Percentiles rank a stretch among this genome's conserved stretches.
Conservation (phyloP, 2,113 vertebrate species). For the Triplophysa rosa region DNA sequence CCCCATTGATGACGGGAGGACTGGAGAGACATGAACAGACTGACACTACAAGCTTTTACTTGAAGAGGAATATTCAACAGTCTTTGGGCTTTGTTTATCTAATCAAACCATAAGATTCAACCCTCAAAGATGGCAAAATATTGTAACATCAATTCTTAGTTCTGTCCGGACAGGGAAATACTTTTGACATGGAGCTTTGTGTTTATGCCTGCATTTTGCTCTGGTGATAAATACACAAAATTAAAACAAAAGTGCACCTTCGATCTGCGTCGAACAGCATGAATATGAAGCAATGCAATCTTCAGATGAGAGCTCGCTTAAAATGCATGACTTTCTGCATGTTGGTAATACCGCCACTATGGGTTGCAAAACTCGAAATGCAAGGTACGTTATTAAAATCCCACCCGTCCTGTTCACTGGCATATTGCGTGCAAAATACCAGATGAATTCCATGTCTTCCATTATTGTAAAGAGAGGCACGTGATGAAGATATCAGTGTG, state of each 20-base stretch:
- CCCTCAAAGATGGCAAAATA: constrained; percentile 4
- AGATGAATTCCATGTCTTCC: constrained; percentile 2
- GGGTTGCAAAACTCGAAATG: not conserved
- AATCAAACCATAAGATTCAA: not conserved
- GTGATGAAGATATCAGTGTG: constrained; percentile 30
- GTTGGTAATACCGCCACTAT: not conserved
- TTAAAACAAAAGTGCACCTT: constrained; percentile 23
- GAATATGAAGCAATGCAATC: constrained; percentile 14
- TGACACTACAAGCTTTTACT: constrained; percentile 49
- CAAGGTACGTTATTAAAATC: not conserved
- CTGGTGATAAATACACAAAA: constrained; percentile 36
- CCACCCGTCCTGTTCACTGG: not conserved
- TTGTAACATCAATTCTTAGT: constrained; percentile 18
- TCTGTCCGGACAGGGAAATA: not conserved
- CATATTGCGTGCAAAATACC: not conserved
- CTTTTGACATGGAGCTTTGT: not conserved
- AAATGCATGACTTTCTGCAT: constrained; percentile 21
- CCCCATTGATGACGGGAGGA: constrained; percentile 22
- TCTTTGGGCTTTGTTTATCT: constrained; percentile 3
- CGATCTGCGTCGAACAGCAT: constrained; percentile 15
- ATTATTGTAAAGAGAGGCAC: constrained; percentile 16
- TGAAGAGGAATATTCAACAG: constrained; percentile 57
- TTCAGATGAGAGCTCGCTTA: constrained; percentile 9
- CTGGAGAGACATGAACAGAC: not conserved
- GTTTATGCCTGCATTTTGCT: constrained; percentile 1